Percentiles rank a stretch among this genome's conserved stretches.
phyloP scores from a whole-genome alignment of 2,113 vertebrate genomes.

The Coryphaenoides rupestris region DNA sequence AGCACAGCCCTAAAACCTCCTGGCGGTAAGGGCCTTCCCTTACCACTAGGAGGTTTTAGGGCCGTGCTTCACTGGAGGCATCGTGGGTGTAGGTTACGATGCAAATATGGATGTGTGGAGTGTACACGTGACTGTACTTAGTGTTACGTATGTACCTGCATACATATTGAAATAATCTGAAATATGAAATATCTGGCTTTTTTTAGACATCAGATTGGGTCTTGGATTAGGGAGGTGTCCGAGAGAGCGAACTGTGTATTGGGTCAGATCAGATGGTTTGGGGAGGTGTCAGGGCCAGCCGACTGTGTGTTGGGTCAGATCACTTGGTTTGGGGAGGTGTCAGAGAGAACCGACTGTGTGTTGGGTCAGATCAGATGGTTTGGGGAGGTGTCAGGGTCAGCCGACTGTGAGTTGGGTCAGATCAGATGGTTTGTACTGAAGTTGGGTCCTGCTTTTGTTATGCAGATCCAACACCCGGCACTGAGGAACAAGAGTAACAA shows the following conservation, averaged over 20 bases:
- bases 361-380: not conserved
- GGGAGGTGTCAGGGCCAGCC: too few species aligned
- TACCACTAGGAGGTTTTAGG: too few species aligned
- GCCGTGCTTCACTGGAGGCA: too few species aligned
- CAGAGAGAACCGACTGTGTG: not conserved
- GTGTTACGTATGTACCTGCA: not conserved
- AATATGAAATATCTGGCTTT: too few species aligned
- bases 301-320: conserved; percentile 4
- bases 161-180: too few species aligned
- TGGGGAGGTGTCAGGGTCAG: not conserved
- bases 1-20: conserved; percentile 5
- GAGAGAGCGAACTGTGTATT: too few species aligned
- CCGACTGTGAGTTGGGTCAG: too few species aligned
- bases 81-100: conserved; percentile 29
- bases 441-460: conserved; percentile 25
- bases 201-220: too few species aligned
- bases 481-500: conserved; percentile 22
- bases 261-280: too few species aligned
- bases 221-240: too few species aligned
- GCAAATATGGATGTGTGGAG: conserved; percentile 40
- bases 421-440: not conserved
- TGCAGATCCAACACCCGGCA: conserved; percentile 46
- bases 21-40: not conserved
- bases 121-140: conserved; percentile 5
- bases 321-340: not conserved